Conservation (phyloP, 2,113 vertebrate species). For the Psilopogon haemacephalus region DNA sequence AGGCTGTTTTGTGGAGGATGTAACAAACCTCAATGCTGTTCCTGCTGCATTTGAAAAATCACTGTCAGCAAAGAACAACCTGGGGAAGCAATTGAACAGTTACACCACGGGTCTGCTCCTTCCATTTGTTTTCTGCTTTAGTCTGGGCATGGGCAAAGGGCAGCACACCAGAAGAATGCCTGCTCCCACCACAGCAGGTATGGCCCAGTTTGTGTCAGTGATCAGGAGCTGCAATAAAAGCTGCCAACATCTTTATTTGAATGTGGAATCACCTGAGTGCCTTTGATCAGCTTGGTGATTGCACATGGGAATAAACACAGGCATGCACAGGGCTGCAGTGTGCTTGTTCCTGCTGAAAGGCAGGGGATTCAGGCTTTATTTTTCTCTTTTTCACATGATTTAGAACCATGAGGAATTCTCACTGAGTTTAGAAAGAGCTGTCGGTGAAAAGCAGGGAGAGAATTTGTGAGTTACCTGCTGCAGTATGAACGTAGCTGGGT, state of each 20-base stretch:
- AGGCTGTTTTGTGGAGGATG: neutral
- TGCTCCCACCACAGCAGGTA: neutral
- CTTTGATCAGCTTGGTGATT: neutral
- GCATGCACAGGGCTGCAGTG: neutral
- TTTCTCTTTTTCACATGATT: neutral
- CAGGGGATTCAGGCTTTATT: neutral
- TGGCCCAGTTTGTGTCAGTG: neutral
- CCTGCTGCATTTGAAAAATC: neutral
- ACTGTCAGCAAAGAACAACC: neutral
- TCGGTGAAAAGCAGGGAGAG: neutral
- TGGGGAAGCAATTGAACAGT: slow-evolving; percentile 35
- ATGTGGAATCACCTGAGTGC: slow-evolving; percentile 19
- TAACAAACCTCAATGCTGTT: neutral
- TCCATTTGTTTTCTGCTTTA: neutral
- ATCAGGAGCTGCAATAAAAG: neutral
- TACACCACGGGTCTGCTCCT: neutral
- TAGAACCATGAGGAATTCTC: neutral
- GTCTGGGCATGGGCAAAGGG: neutral
- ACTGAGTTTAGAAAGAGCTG: neutral
- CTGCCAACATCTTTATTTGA: slow-evolving; percentile 7
- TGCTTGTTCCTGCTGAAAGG: neutral
- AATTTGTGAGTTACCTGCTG: neutral
- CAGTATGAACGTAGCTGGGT: rapidly evolving
- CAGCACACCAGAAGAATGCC: neutral
- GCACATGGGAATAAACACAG: neutral